phyloP scores from a whole-genome alignment of 2,888 invertebrate genomes.

The Bruchidius siliquastri region DNA sequence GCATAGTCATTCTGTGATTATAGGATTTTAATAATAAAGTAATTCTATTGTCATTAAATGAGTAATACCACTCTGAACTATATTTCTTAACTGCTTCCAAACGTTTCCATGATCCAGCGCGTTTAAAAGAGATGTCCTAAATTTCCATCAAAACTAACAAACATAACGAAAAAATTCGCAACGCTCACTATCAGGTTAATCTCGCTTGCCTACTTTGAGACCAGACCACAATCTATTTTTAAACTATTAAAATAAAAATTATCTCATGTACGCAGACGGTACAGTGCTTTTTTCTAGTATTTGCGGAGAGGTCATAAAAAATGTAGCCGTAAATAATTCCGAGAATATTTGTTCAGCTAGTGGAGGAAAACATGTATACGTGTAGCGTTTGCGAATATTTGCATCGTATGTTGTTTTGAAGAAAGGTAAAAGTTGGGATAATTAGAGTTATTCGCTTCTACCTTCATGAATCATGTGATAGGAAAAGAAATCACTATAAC shows the following conservation, averaged over 20 bases:
- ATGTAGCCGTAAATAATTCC: background rate
- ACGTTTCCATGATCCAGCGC: background rate
- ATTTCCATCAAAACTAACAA: background rate
- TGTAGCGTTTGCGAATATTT: background rate
- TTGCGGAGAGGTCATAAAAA: background rate
- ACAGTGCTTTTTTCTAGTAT: background rate
- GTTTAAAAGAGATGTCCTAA: background rate
- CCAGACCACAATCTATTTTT: background rate
- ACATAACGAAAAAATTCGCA: background rate
- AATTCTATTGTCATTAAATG: background rate
- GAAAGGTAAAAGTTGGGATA: too few species aligned
- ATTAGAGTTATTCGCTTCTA: too few species aligned
- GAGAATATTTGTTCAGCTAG: background rate
- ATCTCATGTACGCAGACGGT: constrained; percentile 1
- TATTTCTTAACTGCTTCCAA: background rate
- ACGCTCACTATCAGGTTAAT: background rate
- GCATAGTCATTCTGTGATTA: too few species aligned
- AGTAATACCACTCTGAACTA: background rate
- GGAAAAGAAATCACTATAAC: too few species aligned
- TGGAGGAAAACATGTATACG: background rate
- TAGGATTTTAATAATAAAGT: background rate
- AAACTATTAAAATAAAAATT: constrained; percentile 1
- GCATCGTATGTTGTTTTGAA: too few species aligned
- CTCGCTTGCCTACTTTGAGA: background rate
- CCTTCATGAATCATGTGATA: too few species aligned